These are phyloP conservation scores for Galeopterus variegatus DNA, from an alignment of 2,113 vertebrate species.

Conservation along the genomic window DNA sequence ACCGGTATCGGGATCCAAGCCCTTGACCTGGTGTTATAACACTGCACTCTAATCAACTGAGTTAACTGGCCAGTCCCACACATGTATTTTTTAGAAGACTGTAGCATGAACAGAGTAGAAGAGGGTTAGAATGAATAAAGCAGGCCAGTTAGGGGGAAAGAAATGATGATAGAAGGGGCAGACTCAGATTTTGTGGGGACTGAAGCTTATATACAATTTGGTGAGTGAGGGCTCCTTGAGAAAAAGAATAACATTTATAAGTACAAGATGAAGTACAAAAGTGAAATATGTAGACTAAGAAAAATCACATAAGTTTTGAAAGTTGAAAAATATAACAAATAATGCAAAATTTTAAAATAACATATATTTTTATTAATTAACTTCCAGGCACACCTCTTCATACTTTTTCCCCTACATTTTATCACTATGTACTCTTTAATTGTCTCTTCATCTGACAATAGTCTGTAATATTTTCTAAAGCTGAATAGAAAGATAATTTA, in stretches of 20 bases:
- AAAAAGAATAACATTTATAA: slow-evolving; percentile 1
- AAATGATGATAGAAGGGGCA: background rate
- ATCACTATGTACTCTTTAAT: background rate
- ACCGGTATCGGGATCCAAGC: too few species aligned
- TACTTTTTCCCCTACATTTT: background rate
- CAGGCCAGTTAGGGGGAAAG: background rate
- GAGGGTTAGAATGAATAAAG: background rate
- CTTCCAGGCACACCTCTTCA: background rate
- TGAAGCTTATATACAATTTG: background rate
- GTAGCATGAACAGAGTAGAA: background rate
- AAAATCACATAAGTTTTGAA: background rate
- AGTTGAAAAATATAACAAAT: background rate
- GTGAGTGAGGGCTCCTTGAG: background rate
- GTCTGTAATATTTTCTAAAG: background rate
- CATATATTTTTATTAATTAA: background rate
- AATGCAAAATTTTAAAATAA: slow-evolving; percentile 1
- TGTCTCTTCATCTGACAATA: background rate
- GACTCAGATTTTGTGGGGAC: too few species aligned
- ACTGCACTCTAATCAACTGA: too few species aligned
- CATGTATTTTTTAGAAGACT: background rate
- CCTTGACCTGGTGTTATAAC: too few species aligned
- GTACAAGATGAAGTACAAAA: background rate
- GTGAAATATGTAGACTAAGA: background rate
- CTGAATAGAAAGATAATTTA: background rate
- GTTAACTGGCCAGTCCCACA: too few species aligned